Conservation (phyloP, 2,888 invertebrate genomes). For the Tinea trinotella region DNA sequence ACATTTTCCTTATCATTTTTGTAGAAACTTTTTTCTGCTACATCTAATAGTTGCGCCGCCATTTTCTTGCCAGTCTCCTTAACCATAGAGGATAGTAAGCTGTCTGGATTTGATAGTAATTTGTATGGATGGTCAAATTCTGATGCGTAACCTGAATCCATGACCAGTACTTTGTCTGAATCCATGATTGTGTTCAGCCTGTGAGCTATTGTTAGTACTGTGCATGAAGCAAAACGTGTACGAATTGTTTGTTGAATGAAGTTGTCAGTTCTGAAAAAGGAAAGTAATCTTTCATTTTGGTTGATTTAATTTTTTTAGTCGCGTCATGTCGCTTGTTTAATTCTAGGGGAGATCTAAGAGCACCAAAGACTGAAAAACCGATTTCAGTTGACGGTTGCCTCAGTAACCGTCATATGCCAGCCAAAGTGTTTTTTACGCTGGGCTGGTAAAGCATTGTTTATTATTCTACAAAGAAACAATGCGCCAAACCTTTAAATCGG, state of each 20-base stretch:
- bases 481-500: no score
- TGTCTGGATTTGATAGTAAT: slow-evolving; percentile 40
- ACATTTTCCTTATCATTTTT: slow-evolving; percentile 44
- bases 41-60: slow-evolving; percentile 37
- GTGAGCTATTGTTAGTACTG: slow-evolving; percentile 86
- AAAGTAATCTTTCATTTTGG: no score
- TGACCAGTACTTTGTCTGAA: slow-evolving; percentile 76
- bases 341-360: no score
- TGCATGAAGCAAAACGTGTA: slow-evolving; percentile 77
- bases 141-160: slow-evolving; percentile 60
- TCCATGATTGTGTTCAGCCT: slow-evolving; percentile 87
- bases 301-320: no score
- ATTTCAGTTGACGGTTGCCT: no score
- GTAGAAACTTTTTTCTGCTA: slow-evolving; percentile 40
- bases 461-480: no score
- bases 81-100: slow-evolving; percentile 48
- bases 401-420: no score
- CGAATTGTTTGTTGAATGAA: slow-evolving; percentile 82
- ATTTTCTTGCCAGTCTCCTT: slow-evolving; percentile 52
- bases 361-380: no score
- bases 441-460: no score
- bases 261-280: slow-evolving; percentile 68
- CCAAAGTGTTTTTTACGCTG: no score
- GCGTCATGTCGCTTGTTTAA: no score
- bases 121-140: slow-evolving; percentile 71